Percentiles rank a stretch among this genome's conserved stretches.
phyloP scores from a whole-genome alignment of 2,888 invertebrate species.

The Blastobasis adustella region DNA sequence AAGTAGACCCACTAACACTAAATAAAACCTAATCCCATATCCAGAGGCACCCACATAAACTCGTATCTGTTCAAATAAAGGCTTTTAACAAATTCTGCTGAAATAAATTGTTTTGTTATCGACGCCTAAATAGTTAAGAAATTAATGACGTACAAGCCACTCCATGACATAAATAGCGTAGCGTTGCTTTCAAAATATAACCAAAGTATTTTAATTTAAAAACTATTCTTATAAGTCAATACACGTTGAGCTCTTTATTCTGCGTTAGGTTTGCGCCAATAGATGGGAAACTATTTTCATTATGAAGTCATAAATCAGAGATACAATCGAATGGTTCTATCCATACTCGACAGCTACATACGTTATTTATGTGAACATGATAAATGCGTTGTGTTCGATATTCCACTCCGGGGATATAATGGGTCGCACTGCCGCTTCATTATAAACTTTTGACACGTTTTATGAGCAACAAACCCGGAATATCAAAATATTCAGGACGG shows the following conservation, averaged over 20 bases:
- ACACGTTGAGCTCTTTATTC: constrained; percentile 27
- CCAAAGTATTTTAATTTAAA: constrained; percentile 6
- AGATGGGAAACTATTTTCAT: constrained; percentile 63
- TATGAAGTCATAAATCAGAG: constrained; percentile 66
- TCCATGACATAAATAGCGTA: too few relatives aligned
- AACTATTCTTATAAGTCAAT: constrained; percentile 32
- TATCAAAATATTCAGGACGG: too few relatives aligned
- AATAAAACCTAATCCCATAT: too few relatives aligned
- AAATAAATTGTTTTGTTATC: too few relatives aligned
- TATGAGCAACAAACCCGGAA: not conserved
- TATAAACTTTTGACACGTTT: not conserved
- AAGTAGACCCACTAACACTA: too few relatives aligned
- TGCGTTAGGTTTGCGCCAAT: constrained; percentile 25
- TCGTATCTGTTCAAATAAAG: too few relatives aligned
- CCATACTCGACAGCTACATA: constrained; percentile 51
- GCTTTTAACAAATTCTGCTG: too few relatives aligned
- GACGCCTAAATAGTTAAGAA: too few relatives aligned
- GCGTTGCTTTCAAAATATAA: too few relatives aligned
- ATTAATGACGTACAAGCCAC: too few relatives aligned
- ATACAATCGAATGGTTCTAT: constrained; percentile 56
- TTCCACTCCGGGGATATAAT: constrained; percentile 6
- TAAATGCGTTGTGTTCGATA: constrained; percentile 42
- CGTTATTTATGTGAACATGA: constrained; percentile 57
- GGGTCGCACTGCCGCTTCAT: not conserved
- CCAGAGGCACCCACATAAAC: too few relatives aligned